Base-by-base conservation (phyloP, 2,888 invertebrate genomes). In the Drosophila mettleri region DNA sequence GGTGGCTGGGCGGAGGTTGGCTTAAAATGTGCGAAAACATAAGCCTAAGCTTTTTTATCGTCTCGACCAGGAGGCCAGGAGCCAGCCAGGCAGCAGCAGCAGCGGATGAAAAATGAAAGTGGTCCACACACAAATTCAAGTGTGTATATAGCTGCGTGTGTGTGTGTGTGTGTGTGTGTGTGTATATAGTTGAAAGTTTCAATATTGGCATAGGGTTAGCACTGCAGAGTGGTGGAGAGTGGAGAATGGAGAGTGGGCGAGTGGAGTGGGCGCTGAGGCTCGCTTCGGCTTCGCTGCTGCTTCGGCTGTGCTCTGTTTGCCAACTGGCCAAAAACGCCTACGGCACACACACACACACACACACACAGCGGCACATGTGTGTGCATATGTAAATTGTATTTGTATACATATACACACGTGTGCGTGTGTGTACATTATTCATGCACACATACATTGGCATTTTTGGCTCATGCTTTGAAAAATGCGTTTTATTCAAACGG, bases 21-120 rank as follows among this genome's bases (percentile, higher is more conserved):
- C 80, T 85, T 87, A 72, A 82, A 84, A 75, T 82, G 88, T 84
- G 88, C 78, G 78, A 85, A 83, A 82, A 80, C 88, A 75, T 88
- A 84, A 84, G 86, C 86, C 80, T 85, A 82, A 85, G 88, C 88
- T 88, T 83, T 85, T 86, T 84, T 87, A 83, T 83, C 82, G 82
- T 76, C 74, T 78, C 85, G 85, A 71, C 79, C 83, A 85, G 78
- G 79, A 84, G 80, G 64, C 79, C 66, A 76, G 79, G 81, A 85
- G 64, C 79, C 66, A 76, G 75, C 65, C 41, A 76, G 75, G 62
- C 41, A 22, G 59, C 54, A 60, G 60, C 72, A 72, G 62, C 41
- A 22, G 59, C 54, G 59, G 60, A 57, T 74, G 55, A 71, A 79
- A 79, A 81, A 69, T 79, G 81, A 79, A 79, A 81, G 82, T 79